Conservation (phyloP, 2,113 vertebrate genomes). For the Nicator chloris region DNA sequence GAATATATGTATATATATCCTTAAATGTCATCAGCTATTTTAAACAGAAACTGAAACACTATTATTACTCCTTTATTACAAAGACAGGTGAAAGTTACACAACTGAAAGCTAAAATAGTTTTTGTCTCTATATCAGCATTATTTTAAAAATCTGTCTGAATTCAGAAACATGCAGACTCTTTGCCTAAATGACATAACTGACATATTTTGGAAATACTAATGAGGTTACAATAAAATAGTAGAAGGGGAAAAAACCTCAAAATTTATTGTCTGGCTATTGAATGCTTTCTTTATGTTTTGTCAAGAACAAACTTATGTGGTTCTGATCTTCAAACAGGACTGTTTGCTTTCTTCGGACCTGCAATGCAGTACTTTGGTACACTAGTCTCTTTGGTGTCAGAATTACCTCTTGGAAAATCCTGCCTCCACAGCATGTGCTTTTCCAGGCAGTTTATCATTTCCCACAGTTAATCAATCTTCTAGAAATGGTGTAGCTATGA, state of each 20-base stretch:
- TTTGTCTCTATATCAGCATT: neutral
- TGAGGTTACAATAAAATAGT: neutral
- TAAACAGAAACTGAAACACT: neutral
- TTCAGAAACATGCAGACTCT: neutral
- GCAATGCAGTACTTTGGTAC: neutral
- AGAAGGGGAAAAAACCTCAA: neutral
- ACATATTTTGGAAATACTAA: neutral
- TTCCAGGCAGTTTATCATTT: neutral
- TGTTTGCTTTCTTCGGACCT: neutral
- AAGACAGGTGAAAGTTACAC: neutral
- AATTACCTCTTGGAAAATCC: neutral
- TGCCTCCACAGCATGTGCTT: neutral
- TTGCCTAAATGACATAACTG: neutral
- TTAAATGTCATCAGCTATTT: neutral
- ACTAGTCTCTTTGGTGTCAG: neutral
- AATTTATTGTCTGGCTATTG: neutral
- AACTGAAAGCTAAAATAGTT: neutral
- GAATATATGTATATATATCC: neutral
- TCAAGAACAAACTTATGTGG: neutral
- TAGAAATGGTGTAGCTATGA: neutral
- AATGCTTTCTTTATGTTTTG: neutral
- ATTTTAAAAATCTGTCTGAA: neutral
- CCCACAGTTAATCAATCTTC: conserved; percentile 6
- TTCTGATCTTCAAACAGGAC: neutral
- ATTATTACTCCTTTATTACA: neutral